Base-by-base conservation (phyloP, 2,113 vertebrate genomes). In the Prionailurus bengalensis region DNA sequence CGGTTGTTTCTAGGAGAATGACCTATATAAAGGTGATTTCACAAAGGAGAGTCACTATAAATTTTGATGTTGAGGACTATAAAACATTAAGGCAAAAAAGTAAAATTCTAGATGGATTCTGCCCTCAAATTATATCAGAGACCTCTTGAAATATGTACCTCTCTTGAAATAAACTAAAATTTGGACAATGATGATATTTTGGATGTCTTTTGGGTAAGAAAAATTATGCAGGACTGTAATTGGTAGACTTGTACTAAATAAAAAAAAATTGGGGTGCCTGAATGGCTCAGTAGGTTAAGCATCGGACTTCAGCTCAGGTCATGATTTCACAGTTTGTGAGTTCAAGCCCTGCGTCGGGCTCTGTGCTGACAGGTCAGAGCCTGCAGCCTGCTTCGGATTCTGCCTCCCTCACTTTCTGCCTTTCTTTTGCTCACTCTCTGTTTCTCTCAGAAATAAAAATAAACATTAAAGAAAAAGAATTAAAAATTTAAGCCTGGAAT, bases 151-250 rank as follows among this genome's bases (percentile, higher is more conserved):
- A 63, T 84, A 31, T 79, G 19, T 0, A 12, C n/a, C 1, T 91
- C 55, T 90, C 80, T 95, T 70, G 79, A 66, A 90, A 80, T 68
- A 76, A 83, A 23, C 76, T 91, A 87, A 68, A 80, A 45, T 73
- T 73, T 91, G 53, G 66, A 85, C 21, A 66, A 85, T 23, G 21
- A 81, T 15, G 78, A 81, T 27, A 13, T 53, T 42, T 33, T 17
- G 17, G 27, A 36, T 66, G 29, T 81, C 45, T 51, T 68, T 63
- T 96, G 87, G 65, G 25, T 19, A 58, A 80, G 76, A 61, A 94
- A 85, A 71, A 73, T 79, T 21, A 65, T 39, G 19, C n/a, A 51
- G 68, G 53, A 70, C 65, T 91, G 45, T 73, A 91, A 45, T 61
- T 81, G n/a, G 81, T 78, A 96, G 15, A 78, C 9, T 55, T 66